phyloP scores from a whole-genome alignment of 2,113 vertebrate genomes.

The Lophochroa leadbeateri region DNA sequence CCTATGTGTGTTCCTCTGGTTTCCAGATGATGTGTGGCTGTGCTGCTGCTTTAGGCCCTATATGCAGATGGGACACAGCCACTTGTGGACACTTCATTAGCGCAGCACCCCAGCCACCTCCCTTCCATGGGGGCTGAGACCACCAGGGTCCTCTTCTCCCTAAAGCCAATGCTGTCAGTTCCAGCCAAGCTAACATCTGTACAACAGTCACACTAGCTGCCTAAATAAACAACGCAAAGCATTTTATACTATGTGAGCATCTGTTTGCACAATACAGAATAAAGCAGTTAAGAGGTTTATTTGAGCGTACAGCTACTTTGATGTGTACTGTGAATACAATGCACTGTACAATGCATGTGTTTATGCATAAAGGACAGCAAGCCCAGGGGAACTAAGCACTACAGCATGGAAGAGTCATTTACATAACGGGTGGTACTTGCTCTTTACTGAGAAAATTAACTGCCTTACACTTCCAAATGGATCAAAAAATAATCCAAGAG shows the following conservation, averaged over 20 bases:
- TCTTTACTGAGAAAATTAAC: neutral
- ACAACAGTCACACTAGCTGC: accelerated
- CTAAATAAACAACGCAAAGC: neutral
- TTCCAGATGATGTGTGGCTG: neutral
- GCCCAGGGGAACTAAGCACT: neutral
- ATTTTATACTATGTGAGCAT: neutral
- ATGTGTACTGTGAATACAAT: neutral
- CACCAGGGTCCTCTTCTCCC: neutral
- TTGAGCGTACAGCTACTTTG: neutral
- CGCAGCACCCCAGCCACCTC: neutral
- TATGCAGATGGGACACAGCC: accelerated
- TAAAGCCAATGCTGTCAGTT: neutral
- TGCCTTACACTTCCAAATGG: neutral
- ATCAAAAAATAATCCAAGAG: neutral
- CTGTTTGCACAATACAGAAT: neutral
- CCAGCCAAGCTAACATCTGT: neutral
- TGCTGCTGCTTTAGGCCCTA: neutral
- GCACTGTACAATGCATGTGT: neutral
- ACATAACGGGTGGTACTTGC: neutral
- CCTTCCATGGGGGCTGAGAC: neutral
- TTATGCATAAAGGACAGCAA: neutral
- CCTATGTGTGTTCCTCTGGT: neutral
- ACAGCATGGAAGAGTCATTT: neutral
- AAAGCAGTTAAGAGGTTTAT: neutral
- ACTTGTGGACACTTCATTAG: neutral